These are phyloP conservation scores for Scaptodrosophila latifasciaeformis DNA, from an alignment of 2,888 invertebrate species.

Conservation along the genomic window DNA sequence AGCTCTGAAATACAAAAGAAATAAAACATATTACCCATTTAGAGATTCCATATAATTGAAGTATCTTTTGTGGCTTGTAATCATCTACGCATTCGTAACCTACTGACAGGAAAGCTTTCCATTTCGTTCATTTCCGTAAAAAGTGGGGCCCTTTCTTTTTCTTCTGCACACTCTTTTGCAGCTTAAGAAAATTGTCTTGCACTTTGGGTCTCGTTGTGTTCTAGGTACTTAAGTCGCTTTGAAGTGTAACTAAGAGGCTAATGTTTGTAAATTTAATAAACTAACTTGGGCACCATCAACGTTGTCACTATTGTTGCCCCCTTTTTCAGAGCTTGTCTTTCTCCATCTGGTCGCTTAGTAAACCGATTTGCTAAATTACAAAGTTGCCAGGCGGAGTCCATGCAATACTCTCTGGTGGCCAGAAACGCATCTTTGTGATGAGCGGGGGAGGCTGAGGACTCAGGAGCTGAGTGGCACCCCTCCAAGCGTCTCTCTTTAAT, in stretches of 20 bases:
- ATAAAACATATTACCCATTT: no score
- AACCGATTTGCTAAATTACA: slow-evolving; percentile 66
- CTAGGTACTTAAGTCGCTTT: slow-evolving; percentile 17
- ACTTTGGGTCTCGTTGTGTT: not conserved
- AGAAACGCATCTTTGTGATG: slow-evolving; percentile 25
- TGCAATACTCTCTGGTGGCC: no score
- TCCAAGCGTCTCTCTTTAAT: slow-evolving; percentile 47
- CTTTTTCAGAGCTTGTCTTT: slow-evolving; percentile 9
- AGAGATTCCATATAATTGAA: no score
- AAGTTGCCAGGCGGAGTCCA: slow-evolving; percentile 25
- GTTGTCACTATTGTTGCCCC: slow-evolving; percentile 21
- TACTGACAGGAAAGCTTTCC: no score
- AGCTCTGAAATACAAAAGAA: no score
- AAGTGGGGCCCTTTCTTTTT: no score
- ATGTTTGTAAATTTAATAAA: slow-evolving; percentile 52
- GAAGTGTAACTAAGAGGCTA: slow-evolving; percentile 33
- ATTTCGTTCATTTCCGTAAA: no score
- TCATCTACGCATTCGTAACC: no score
- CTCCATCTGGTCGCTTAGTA: slow-evolving; percentile 22
- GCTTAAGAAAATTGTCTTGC: slow-evolving; percentile 1
- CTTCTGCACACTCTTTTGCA: no score
- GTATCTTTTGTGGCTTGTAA: no score
- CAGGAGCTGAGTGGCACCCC: not conserved
- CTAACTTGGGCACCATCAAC: slow-evolving; percentile 3
- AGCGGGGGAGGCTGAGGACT: not conserved